Evolutionary conservation across 2,113 vertebrate genomes (phyloP).

Genomic region (Ursus arctos): DNA sequence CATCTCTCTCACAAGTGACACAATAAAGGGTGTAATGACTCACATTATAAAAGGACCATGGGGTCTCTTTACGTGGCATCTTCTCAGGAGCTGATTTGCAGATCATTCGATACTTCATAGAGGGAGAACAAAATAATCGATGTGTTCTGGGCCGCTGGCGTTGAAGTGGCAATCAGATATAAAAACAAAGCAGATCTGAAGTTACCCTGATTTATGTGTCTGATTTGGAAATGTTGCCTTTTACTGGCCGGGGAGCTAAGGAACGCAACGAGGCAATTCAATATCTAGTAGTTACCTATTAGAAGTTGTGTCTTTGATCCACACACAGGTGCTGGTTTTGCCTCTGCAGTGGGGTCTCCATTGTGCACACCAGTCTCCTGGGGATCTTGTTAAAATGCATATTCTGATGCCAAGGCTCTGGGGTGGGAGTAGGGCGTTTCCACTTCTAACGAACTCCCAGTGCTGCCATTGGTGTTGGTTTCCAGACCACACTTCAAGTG

Average conservation of each 20-base stretch:
- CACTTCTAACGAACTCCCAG: background rate
- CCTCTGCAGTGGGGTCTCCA: background rate
- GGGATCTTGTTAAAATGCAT: background rate
- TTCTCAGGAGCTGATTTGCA: conserved; percentile 41
- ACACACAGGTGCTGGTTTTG: background rate
- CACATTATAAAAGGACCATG: background rate
- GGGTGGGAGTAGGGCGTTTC: background rate
- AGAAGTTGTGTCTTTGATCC: background rate
- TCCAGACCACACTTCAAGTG: background rate
- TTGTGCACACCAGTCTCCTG: background rate
- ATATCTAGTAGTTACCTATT: background rate
- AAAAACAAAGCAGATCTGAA: conserved; percentile 68
- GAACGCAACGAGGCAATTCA: background rate
- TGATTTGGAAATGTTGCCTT: conserved; percentile 36
- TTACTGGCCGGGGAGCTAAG: background rate
- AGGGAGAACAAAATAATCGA: conserved; percentile 57
- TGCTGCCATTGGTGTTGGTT: background rate
- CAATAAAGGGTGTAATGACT: background rate
- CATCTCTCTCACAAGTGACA: background rate
- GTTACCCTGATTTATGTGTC: background rate
- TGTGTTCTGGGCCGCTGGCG: conserved; percentile 32
- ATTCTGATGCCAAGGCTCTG: background rate
- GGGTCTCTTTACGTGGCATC: conserved; percentile 46
- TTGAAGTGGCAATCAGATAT: conserved; percentile 55
- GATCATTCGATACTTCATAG: conserved; percentile 59